phyloP scores from a whole-genome alignment of 2,888 invertebrate genomes.

The Eubasilissa splendida region DNA sequence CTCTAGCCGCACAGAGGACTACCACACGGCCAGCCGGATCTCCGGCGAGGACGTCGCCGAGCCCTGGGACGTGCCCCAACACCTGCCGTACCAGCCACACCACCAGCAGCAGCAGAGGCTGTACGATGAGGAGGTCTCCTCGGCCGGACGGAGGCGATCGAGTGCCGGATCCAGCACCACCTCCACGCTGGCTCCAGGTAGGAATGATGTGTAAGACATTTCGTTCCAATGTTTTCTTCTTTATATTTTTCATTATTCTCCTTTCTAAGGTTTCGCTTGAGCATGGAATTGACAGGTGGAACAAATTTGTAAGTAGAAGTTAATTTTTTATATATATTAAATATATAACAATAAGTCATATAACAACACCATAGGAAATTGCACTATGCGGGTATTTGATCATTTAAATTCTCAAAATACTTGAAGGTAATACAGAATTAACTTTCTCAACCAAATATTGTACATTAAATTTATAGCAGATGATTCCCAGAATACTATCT shows the following conservation, averaged over 20 bases:
- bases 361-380: too few species aligned
- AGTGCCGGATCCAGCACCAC: conserved; percentile 53
- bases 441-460: too few species aligned
- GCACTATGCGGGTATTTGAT: too few species aligned
- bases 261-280: conserved; percentile 28
- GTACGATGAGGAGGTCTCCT: conserved; percentile 31
- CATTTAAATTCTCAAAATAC: too few species aligned
- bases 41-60: conserved; percentile 45
- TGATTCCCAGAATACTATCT: too few species aligned
- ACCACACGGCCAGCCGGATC: conserved; percentile 47
- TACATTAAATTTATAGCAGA: too few species aligned
- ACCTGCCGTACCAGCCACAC: conserved; percentile 37
- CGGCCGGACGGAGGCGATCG: conserved; percentile 58
- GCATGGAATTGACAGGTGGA: not conserved
- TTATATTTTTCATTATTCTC: conserved; percentile 39
- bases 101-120: conserved; percentile 31
- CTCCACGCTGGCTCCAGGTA: conserved; percentile 66
- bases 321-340: too few species aligned
- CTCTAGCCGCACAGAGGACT: conserved; percentile 54
- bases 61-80: conserved; percentile 45
- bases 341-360: too few species aligned
- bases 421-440: too few species aligned
- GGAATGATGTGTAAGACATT: conserved; percentile 73
- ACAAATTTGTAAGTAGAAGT: conserved; percentile 21
- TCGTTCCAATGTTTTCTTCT: conserved; percentile 67